These are phyloP conservation scores for Pelobates fuscus DNA, from an alignment of 2,113 vertebrate species.

Conservation along the genomic window DNA sequence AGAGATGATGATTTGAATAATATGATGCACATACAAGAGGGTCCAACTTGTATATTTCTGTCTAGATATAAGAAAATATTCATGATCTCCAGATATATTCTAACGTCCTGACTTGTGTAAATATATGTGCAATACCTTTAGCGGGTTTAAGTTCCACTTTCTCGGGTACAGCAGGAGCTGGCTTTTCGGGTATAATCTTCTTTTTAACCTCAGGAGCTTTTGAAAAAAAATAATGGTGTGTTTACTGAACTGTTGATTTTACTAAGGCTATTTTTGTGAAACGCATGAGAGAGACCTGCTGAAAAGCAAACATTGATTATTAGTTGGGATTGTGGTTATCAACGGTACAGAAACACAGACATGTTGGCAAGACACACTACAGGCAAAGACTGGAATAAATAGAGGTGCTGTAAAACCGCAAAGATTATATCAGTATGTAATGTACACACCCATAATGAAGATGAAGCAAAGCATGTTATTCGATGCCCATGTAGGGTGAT, in stretches of 20 bases:
- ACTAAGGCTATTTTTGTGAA: background rate
- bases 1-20: background rate
- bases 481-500: background rate
- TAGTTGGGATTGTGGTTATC: background rate
- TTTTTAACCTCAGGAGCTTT: constrained; percentile 69
- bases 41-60: too few relatives aligned
- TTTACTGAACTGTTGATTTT: constrained; percentile 53
- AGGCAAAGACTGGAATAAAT: background rate
- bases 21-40: background rate
- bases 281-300: constrained; percentile 6
- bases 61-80: too few relatives aligned
- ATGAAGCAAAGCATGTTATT: background rate
- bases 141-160: constrained; percentile 69
- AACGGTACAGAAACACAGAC: background rate
- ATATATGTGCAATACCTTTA: constrained; percentile 65
- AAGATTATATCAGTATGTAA: background rate
- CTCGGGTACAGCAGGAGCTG: constrained; percentile 56
- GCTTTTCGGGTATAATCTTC: constrained; percentile 66
- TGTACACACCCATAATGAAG: constrained; percentile 7
- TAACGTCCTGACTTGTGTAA: background rate
- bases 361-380: background rate
- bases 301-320: constrained; percentile 9
- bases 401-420: background rate
- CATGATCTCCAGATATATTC: too few relatives aligned
- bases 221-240: constrained; percentile 62